Percentiles rank a stretch among this genome's conserved stretches.
Evolutionary conservation across 2,888 invertebrate species (phyloP).

Genomic region (Therioaphis trifolii): DNA sequence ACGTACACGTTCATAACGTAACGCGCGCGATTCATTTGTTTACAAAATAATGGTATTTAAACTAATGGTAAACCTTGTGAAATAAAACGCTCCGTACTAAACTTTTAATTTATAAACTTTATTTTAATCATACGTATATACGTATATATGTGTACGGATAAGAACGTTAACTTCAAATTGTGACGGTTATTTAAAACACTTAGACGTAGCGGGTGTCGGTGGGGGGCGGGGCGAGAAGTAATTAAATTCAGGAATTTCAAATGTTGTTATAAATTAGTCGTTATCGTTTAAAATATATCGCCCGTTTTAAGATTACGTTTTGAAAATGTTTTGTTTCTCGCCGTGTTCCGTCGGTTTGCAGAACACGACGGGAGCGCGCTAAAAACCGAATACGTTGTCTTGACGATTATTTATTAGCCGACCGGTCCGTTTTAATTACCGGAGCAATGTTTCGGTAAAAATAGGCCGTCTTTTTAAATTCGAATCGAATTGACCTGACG

Average conservation of each 20-base stretch:
- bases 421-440: too few relatives aligned
- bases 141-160: neutral
- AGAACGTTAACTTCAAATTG: slow-evolving; percentile 44
- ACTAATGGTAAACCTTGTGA: neutral
- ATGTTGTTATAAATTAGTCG: slow-evolving; percentile 52
- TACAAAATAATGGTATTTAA: slow-evolving; percentile 23
- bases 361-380: too few relatives aligned
- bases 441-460: too few relatives aligned
- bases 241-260: slow-evolving; percentile 53
- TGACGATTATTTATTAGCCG: too few relatives aligned
- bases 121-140: slow-evolving; percentile 1
- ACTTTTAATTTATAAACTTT: slow-evolving; percentile 57
- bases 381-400: too few relatives aligned
- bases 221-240: slow-evolving; percentile 29
- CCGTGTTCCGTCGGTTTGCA: neutral
- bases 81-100: slow-evolving; percentile 38
- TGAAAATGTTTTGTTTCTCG: neutral
- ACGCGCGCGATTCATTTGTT: neutral
- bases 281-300: slow-evolving; percentile 49
- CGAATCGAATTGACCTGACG: too few relatives aligned
- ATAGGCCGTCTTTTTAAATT: too few relatives aligned
- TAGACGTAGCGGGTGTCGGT: neutral
- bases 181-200: slow-evolving; percentile 48
- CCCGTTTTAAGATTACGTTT: slow-evolving; percentile 7
- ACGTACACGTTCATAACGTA: neutral